phyloP scores from a whole-genome alignment of 2,888 invertebrate genomes.

The Latrodectus hesperus region DNA sequence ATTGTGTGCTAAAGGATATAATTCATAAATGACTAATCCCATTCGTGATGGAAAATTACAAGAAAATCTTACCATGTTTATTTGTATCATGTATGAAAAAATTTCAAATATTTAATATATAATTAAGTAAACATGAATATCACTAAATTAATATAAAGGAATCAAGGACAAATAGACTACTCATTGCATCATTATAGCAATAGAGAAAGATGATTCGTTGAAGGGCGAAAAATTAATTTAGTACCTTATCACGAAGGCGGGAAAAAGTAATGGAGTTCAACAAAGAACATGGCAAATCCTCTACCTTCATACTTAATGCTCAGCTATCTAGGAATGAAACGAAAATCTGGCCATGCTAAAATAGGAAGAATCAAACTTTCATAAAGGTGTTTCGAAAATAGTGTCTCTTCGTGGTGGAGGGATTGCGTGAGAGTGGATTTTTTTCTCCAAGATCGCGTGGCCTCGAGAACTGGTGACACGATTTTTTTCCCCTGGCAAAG shows the following conservation, averaged over 20 bases:
- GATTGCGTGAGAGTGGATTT: background rate
- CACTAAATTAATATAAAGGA: no score
- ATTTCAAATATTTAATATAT: no score
- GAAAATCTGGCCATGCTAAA: background rate
- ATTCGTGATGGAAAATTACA: no score
- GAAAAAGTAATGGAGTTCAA: background rate
- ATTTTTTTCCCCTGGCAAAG: background rate
- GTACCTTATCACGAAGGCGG: background rate
- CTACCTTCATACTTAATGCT: background rate
- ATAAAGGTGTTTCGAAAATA: background rate
- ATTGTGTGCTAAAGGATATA: no score
- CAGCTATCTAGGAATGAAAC: background rate
- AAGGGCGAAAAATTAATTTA: no score
- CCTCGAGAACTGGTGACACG: slow-evolving; percentile 1
- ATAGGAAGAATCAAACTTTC: background rate
- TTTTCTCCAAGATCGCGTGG: background rate
- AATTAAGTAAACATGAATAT: no score
- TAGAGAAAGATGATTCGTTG: no score
- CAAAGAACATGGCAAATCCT: background rate
- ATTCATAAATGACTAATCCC: no score
- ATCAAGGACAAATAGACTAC: no score
- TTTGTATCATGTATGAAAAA: no score
- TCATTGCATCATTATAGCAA: no score
- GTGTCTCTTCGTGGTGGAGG: background rate
- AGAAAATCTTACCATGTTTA: no score